A percentile compares a stretch with the other conserved stretches of the same genome.
Conservation (phyloP, 2,797 vertebrate species). For the Rhynchotus rufescens region DNA sequence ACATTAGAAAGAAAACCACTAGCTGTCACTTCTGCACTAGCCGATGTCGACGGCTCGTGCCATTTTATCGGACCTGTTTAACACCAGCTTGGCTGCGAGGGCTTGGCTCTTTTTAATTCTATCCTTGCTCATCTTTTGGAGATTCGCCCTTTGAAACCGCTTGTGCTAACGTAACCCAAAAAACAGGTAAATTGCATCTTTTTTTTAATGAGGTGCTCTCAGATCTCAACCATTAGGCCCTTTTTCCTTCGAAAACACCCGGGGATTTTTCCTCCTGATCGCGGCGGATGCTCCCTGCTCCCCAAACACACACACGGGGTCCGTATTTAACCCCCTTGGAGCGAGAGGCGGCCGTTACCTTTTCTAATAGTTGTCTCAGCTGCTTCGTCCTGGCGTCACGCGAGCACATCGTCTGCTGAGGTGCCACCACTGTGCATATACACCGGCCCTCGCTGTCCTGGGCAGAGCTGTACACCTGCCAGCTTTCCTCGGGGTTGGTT, state of each 20-base stretch:
- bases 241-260: not conserved
- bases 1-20: not conserved
- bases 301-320: too few species aligned
- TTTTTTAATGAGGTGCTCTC: rapidly evolving
- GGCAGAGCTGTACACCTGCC: constrained; percentile 99
- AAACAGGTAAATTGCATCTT: not conserved
- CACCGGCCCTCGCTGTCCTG: constrained; percentile 98
- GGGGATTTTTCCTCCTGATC: not conserved
- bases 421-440: constrained; percentile 99
- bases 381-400: constrained; percentile 97
- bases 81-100: not conserved
- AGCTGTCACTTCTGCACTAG: not conserved
- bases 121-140: not conserved
- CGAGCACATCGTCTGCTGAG: constrained; percentile 98
- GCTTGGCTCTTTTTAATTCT: constrained; percentile 19
- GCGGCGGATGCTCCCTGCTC: not conserved
- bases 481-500: constrained; percentile 96
- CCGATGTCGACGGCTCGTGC: not conserved
- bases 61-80: constrained; percentile 6
- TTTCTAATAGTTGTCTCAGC: constrained; percentile 97
- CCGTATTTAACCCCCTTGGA: not conserved
- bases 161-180: not conserved
- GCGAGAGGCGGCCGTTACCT: constrained; percentile 82
- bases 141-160: not conserved
- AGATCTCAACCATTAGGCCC: constrained; percentile 9